Evolutionary conservation across 2,113 vertebrate genomes (phyloP).

Genomic region (Trichechus manatus): DNA sequence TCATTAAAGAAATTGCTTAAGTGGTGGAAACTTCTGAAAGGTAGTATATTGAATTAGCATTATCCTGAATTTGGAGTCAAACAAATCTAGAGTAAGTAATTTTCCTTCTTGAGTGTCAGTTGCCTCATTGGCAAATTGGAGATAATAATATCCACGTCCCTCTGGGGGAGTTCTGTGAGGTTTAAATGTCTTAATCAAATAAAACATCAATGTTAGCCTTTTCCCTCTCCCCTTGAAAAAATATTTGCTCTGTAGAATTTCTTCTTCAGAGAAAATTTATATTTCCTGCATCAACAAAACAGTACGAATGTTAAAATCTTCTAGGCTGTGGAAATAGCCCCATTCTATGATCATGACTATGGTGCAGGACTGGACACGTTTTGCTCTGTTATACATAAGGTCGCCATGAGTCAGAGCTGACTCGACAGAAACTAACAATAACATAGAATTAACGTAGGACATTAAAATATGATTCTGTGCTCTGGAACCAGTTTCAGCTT

Average conservation of each 20-base stretch:
- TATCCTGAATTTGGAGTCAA: neutral
- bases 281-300: neutral
- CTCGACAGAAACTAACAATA: no score
- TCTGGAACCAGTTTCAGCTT: neutral
- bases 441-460: neutral
- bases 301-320: neutral
- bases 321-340: neutral
- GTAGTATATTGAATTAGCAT: neutral
- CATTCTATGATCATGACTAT: neutral
- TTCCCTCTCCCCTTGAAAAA: neutral
- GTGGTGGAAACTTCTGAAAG: neutral
- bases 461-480: neutral
- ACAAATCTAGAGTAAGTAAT: neutral
- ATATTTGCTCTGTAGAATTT: neutral
- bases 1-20: neutral
- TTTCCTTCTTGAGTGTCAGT: neutral
- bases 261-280: neutral
- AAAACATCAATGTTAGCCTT: neutral
- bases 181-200: constrained; percentile 1
- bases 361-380: no score
- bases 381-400: no score
- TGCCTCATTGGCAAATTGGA: neutral
- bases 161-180: neutral
- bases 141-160: neutral
- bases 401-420: no score